These are phyloP conservation scores for Vipera latastei DNA, from an alignment of 2,797 vertebrate species.

Conservation along the genomic window DNA sequence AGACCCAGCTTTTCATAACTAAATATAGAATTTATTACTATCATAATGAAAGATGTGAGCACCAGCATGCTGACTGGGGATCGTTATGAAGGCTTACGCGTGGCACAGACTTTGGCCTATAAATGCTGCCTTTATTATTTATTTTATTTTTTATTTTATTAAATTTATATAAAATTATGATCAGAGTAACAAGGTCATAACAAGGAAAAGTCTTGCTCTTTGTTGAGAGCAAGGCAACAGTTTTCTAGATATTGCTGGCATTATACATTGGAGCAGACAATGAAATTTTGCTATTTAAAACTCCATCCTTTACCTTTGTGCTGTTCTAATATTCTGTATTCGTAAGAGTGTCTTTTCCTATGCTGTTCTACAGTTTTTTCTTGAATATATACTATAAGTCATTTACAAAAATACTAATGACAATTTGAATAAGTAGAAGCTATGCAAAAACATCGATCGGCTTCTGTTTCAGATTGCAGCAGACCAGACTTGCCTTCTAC, in stretches of 20 bases:
- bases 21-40: neutral
- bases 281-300: neutral
- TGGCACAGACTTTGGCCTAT: slow-evolving; percentile 80
- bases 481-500: neutral
- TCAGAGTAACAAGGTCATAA: slow-evolving; percentile 85
- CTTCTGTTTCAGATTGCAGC: neutral
- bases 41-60: neutral
- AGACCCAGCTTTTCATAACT: neutral
- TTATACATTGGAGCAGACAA: neutral
- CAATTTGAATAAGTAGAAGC: neutral
- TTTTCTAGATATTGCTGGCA: neutral
- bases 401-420: neutral
- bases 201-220: neutral
- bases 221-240: neutral
- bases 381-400: neutral
- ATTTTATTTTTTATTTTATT: too few species aligned
- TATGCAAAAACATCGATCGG: neutral
- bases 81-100: slow-evolving; percentile 89
- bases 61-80: slow-evolving; percentile 78
- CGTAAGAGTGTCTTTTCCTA: neutral
- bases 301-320: neutral
- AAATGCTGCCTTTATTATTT: slow-evolving; percentile 87
- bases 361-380: neutral
- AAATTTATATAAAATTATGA: too few species aligned
- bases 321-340: neutral